Percentiles rank a stretch among this genome's conserved stretches.
phyloP scores from a whole-genome alignment of 2,113 vertebrate species.

The Todiramphus saurophagus region DNA sequence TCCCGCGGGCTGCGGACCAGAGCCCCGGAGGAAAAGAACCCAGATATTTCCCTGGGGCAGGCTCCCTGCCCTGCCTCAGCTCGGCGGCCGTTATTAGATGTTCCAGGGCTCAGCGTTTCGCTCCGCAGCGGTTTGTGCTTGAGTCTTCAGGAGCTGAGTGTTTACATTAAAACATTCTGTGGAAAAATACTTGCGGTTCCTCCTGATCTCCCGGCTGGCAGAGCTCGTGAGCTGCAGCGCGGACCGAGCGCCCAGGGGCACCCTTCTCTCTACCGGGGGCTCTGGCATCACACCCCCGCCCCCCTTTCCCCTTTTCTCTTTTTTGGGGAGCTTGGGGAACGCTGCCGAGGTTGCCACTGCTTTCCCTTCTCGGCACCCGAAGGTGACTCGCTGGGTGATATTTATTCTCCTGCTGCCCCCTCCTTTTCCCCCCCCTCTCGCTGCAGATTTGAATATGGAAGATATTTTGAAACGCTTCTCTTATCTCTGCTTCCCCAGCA shows the following conservation, averaged over 20 bases:
- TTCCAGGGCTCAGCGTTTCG: not conserved
- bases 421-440: not conserved
- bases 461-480: not conserved
- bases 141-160: not conserved
- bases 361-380: not conserved
- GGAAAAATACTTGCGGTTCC: not conserved
- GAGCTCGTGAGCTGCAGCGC: not conserved
- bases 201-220: not conserved
- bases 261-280: not conserved
- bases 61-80: not conserved
- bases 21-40: not conserved
- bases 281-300: not conserved
- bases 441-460: not conserved
- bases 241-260: not conserved
- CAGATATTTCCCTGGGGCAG: not conserved
- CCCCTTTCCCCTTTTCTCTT: not conserved
- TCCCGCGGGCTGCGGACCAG: accelerated
- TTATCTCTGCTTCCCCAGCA: slow-evolving; percentile 38
- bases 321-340: not conserved
- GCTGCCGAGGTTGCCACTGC: not conserved
- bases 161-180: not conserved
- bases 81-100: not conserved
- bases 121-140: not conserved
- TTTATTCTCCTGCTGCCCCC: not conserved
- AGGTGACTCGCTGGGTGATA: not conserved